Evolutionary conservation across 1,140 invertebrate species (phyloP).

Genomic region (Rhyacophila brunnea): DNA sequence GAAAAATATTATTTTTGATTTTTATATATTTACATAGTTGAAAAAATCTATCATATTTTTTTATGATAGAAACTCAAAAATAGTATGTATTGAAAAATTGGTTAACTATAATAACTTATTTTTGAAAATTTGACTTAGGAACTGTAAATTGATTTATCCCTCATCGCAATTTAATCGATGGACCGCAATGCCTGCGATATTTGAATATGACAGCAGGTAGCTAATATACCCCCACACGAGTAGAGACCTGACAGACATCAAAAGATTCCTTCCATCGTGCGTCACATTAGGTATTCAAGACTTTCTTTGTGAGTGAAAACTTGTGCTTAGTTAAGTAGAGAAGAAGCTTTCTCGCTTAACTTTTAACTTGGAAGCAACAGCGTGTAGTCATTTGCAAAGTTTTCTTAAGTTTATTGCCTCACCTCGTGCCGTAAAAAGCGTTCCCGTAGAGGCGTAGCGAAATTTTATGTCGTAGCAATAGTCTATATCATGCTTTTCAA

Average conservation of each 20-base stretch:
- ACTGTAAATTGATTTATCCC: too few species aligned
- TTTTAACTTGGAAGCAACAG: slow-evolving; percentile 33
- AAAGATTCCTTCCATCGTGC: slow-evolving; percentile 11
- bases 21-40: too few species aligned
- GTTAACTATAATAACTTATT: too few species aligned
- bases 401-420: slow-evolving; percentile 32
- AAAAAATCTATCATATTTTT: too few species aligned
- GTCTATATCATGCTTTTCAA: too few species aligned
- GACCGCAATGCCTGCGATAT: too few species aligned
- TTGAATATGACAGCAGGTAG: background rate
- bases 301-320: slow-evolving; percentile 22
- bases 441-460: too few species aligned
- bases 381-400: slow-evolving; percentile 34
- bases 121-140: too few species aligned
- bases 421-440: background rate
- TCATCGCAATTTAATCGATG: background rate
- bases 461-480: too few species aligned
- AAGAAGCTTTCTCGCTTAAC: slow-evolving; percentile 32
- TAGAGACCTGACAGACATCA: slow-evolving; percentile 18
- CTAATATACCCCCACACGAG: slow-evolving; percentile 1
- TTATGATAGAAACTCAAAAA: too few species aligned
- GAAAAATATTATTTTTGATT: too few species aligned
- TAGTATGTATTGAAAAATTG: too few species aligned
- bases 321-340: slow-evolving; percentile 30
- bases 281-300: slow-evolving; percentile 32